Evolutionary conservation across 2,888 invertebrate species (phyloP), one percentile per base, ranked within the genome.

Genomic region (Dusona sp.): DNA sequence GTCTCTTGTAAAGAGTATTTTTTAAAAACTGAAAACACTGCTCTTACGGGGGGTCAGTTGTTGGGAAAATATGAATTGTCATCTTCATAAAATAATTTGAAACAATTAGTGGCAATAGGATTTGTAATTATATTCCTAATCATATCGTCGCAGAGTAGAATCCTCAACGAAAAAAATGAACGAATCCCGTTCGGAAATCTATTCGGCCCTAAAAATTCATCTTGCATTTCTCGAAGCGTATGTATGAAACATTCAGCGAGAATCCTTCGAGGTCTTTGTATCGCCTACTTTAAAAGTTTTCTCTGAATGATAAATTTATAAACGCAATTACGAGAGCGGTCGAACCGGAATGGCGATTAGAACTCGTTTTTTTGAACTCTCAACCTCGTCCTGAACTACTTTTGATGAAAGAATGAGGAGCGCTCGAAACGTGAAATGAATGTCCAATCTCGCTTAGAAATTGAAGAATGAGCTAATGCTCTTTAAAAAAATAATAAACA

Each of bases 331-430:
- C 25, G 11, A 22, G 54, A 70, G 48, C 45, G 61, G 72, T 72
- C 8, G 22, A 57, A 67, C 67, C 67, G 65, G 73, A 73, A 38
- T 42, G 36, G 38, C 67, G 65, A 29, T 42, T 73, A 33, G 54
- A 57, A 36, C 68, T 22, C 64, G 25, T 70, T 25, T 74, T 36
- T 82, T 82, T 67, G 77, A 77, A 45, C 77, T 65, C 22, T 77
- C 33, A 51, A 77, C 77, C 65, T 74, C 22, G 22, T n/a, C 25
- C 73, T 78, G 51, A 72, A 75, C 72, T 75, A 80, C 68, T 84
- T 80, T 72, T 70, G 13, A 38, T 36, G 33, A 51, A 57, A 48
- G 42, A 29, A 67, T 42, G 45, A 82, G 22, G 19, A 54, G 25
- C 61, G 29, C 45, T 79, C 25, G 36, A 29, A 68, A 73, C 75